Base-by-base conservation (phyloP, 1,140 invertebrate species). In the Saxidomus purpurata region DNA sequence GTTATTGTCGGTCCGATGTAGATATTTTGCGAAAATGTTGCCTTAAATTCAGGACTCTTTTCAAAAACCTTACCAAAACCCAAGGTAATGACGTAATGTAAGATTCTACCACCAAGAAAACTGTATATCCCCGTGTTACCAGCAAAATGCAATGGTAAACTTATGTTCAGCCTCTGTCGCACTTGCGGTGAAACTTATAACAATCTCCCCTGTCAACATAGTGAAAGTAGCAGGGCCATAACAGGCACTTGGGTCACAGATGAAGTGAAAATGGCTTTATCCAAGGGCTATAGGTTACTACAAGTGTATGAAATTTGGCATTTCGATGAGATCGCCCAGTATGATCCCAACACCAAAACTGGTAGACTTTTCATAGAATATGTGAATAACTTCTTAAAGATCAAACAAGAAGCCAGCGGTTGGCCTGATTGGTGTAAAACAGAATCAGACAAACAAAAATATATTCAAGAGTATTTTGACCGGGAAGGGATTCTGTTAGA, bases 401-500 rank as follows among this genome's bases (percentile, higher is more conserved):
- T 90, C 63, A 93, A 93, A 80, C 91, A 92, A 83, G 89, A 93
- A 86, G 43, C 86, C 2, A 87, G 71, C 34, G 90, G 83, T 31
- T 92, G 90, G 77, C 92, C 92, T 8, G 25, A 36, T n/a, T 77
- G 86, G 40, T 61, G 81, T 25, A 69, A 71, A n/a, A 92, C 90
- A 11, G 90, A 90, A 0, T 9, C 1, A 40, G 84, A 89, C 47
- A 55, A 49, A n/a, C 17, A 55, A 13, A 67, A 69, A 92, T 96
- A 96, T 86, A 92, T 96, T 0, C 3, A n/a, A 13, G 22, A 49
- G 8, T 88, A 88, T 63, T 15, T 38, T 11, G 15, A 19, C 43
- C 74, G 87, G 13, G 94, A 96, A 92, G 94, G 93, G 19, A 88
- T 96, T 49, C 38, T 67, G 19, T 82, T 96, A 34, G 93, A 96